Base-by-base conservation (phyloP, 2,113 vertebrate species). In the Tauraco erythrolophus region DNA sequence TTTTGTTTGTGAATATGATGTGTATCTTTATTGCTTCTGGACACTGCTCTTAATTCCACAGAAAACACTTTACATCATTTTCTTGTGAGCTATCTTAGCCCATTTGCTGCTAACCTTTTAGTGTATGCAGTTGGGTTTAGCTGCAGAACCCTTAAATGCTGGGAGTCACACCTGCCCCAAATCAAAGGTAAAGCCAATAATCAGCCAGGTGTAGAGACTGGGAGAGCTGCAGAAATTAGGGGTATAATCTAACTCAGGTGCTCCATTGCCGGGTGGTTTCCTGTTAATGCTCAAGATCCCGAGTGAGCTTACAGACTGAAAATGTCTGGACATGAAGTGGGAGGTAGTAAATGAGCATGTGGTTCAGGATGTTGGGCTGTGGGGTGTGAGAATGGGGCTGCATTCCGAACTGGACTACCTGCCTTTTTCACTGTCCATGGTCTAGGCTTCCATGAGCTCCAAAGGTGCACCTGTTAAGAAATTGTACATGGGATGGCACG, bases 251-350 rank as follows among this genome's bases (percentile, higher is more conserved):
- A 81, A 50, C 2, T 2, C 74, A 48, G 45, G 4, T 14, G 17
- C 1, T 31, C 2, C 3, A 2, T 31, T 54, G 33, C 11, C 41
- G 48, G 13, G 39, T 19, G 64, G 2, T 21, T 80, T 80, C 15
- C 56, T 57, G 11, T 28, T 66, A 17, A 7, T 45, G 10, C 48
- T 30, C 9, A 2, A 31, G 71, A 19, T 13, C 11, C 19, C 16
- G 23, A 37, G 27, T 30, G 39, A 74, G 46, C 57, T 19, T 19
- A 4, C 11, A 56, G 28, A 1, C 24, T 70, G 37, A 37, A 24
- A 54, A 6, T 3, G n/a, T 3, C 9, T 13, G 23, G 11, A 0
- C 1, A 3, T 4, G 46, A 21, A 14, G 14, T 70, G 9, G 5
- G 14, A 68, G 19, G 7, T 6, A 39, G 4, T 60, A n/a, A 31